Conservation (phyloP, 2,113 vertebrate species). For the Percopsis transmontana region DNA sequence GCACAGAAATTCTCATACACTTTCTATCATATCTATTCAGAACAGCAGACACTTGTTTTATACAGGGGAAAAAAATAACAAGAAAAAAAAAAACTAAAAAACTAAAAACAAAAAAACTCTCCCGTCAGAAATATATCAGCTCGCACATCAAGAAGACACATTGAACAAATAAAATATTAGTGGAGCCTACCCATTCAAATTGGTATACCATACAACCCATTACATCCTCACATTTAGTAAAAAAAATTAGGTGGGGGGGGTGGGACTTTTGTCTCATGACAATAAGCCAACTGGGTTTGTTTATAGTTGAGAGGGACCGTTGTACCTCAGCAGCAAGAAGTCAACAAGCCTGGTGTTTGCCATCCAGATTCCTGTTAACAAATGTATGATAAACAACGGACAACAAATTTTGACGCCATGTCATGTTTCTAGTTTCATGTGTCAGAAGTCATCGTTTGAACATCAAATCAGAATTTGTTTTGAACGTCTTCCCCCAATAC, state of each 20-base stretch:
- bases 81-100: neutral
- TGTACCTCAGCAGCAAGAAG: neutral
- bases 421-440: neutral
- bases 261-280: slow-evolving; percentile 5
- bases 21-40: slow-evolving; percentile 8
- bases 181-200: slow-evolving; percentile 53
- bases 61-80: too few relatives aligned
- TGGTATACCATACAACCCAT: slow-evolving; percentile 51
- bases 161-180: slow-evolving; percentile 57
- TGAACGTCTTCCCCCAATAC: too few relatives aligned
- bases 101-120: neutral
- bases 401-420: neutral
- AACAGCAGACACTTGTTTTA: slow-evolving; percentile 35
- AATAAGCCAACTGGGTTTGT: slow-evolving; percentile 14
- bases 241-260: neutral
- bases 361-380: neutral
- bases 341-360: neutral
- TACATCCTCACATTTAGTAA: slow-evolving; percentile 26
- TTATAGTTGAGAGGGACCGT: slow-evolving; percentile 14
- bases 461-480: too few relatives aligned
- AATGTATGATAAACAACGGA: neutral
- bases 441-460: too few relatives aligned
- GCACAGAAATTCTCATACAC: slow-evolving; percentile 36
- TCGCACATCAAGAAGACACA: slow-evolving; percentile 57
- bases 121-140: slow-evolving; percentile 32